Evolutionary conservation across 2,888 invertebrate genomes (phyloP), one percentile per base, ranked within the genome.

Genomic region (Muschampia plurimacula): DNA sequence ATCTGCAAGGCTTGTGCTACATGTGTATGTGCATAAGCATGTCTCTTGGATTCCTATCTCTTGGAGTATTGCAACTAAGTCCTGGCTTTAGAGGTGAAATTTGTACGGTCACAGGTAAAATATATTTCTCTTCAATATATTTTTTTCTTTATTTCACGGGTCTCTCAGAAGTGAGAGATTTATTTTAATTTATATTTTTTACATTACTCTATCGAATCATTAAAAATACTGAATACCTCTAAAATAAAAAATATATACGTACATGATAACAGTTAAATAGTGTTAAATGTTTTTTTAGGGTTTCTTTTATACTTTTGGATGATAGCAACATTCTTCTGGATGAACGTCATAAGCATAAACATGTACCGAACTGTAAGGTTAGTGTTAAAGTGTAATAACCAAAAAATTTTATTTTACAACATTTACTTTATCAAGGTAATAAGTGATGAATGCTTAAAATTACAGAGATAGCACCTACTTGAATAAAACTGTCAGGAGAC

Each of bases 241-340:
- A 55, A 10, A 9, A 41, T 5, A 9, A 1, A 9, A 1, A 41
- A 7, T 9, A 9, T 1, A 41, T 41, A 41, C 7, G 1, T 9
- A 41, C 41, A 41, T 22, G 2, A 49, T 22, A 55, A 52, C 15
- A 52, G 3, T 9, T 52, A 22, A 55, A 22, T 22, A 22, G 12
- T 60, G n/a, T 15, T n/a, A 52, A 52, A 52, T 8, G n/a, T 36
- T 69, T 49, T 83, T 86, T 72, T 81, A 96, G 96, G 95, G 13
- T 96, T 95, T 79, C 79, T 94, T 12, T 88, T 95, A 9, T 96
- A 96, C 81, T 95, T 95, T 76, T 95, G 95, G 86, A 96, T 96
- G 90, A 89, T 96, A 83, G 95, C 96, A 1, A 95, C 96, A n/a
- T 97, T 97, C 87, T 96, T 96, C 83, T 97, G 97, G 97, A 89